phyloP scores from a whole-genome alignment of 2,113 vertebrate species.

The Harpagus bidentatus region DNA sequence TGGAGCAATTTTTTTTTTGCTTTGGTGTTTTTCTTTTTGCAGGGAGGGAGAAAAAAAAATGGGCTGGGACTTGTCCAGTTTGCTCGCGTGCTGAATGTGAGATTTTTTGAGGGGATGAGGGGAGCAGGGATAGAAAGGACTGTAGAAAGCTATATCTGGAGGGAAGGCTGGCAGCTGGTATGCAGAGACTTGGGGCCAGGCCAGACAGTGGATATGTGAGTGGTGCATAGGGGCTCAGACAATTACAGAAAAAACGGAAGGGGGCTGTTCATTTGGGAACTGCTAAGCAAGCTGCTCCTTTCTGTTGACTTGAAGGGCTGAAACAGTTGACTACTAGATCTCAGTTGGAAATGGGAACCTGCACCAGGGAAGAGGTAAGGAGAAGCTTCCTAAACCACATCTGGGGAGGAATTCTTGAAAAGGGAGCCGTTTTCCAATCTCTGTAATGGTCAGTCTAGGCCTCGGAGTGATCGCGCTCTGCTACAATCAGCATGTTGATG shows the following conservation, averaged over 20 bases:
- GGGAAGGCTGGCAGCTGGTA: neutral
- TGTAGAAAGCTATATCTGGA: neutral
- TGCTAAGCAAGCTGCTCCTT: neutral
- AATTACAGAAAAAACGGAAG: neutral
- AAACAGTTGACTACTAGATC: neutral
- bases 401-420: neutral
- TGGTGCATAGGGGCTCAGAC: neutral
- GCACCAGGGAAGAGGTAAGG: neutral
- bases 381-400: neutral
- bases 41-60: neutral
- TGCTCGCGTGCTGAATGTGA: neutral
- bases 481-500: neutral
- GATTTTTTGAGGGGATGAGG: too few species aligned
- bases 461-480: fast-evolving
- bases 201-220: neutral
- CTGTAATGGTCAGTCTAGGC: neutral
- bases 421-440: neutral
- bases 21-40: neutral
- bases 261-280: neutral
- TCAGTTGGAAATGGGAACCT: neutral
- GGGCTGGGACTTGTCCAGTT: neutral
- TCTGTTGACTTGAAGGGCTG: neutral
- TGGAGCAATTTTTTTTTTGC: neutral
- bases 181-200: neutral
- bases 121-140: neutral